Conservation (phyloP, 2,113 vertebrate genomes). For the Cariama cristata region DNA sequence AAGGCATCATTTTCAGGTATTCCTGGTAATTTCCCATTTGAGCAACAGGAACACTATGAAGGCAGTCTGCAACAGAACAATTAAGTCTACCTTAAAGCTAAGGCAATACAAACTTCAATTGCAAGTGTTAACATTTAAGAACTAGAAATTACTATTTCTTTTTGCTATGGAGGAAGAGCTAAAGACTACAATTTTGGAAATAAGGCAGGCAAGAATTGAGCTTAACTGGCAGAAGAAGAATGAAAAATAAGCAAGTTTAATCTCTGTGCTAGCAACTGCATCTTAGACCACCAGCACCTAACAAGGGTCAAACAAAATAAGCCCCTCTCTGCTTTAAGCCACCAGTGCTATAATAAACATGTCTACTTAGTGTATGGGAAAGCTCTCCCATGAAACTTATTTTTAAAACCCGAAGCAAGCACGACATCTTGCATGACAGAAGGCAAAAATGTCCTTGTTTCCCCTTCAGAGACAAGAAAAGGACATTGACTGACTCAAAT, state of each 20-base stretch:
- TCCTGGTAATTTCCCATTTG: slow-evolving; percentile 89
- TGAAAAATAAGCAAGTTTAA: background rate
- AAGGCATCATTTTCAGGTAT: slow-evolving; percentile 83
- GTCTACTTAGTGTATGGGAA: background rate
- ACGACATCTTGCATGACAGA: background rate
- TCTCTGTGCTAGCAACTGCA: background rate
- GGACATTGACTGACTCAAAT: background rate
- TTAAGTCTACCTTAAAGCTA: background rate
- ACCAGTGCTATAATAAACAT: background rate
- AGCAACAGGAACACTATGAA: slow-evolving; percentile 84
- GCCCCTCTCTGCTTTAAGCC: background rate
- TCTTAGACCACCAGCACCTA: background rate
- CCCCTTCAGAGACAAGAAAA: background rate
- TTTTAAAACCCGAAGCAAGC: background rate
- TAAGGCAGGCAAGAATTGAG: background rate
- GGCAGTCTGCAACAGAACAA: slow-evolving; percentile 72
- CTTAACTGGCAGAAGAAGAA: background rate
- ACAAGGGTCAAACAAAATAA: background rate
- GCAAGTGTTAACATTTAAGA: background rate
- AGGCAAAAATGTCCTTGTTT: background rate
- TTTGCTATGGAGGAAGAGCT: background rate
- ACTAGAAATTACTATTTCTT: background rate
- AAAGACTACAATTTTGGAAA: background rate
- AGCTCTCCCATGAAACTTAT: background rate
- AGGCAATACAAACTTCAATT: background rate